A percentile compares a stretch with the other conserved stretches of the same genome.
Conservation (phyloP, 2,797 vertebrate genomes). For the Brotula barbata region DNA sequence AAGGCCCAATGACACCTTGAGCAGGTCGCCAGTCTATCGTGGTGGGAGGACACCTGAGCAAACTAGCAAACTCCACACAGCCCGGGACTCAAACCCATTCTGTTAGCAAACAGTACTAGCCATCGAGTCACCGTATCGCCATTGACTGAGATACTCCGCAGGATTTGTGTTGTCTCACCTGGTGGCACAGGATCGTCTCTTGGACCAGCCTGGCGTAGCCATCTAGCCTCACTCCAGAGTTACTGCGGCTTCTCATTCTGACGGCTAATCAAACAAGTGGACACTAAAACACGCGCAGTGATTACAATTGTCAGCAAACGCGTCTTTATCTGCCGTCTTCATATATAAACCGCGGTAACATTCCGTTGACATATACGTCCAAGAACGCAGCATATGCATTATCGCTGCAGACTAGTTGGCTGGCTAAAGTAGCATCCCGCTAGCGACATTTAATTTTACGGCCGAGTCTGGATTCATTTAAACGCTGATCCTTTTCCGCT, state of each 20-base stretch:
- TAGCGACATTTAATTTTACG: constrained; percentile 1
- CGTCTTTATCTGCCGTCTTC: rapidly evolving
- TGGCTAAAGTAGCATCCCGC: constrained; percentile 41
- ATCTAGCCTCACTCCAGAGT: constrained; percentile 94
- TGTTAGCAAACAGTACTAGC: too few species aligned
- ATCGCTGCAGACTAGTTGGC: constrained; percentile 27
- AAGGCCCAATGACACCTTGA: too few species aligned
- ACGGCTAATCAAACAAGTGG: constrained; percentile 9
- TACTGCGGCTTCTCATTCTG: constrained; percentile 95
- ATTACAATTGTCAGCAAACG: background rate
- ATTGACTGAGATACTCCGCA: too few species aligned
- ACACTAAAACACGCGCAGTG: background rate
- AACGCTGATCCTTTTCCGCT: too few species aligned
- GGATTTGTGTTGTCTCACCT: constrained; percentile 77
- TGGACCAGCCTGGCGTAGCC: constrained; percentile 91
- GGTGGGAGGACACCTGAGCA: too few species aligned
- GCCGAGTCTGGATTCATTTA: too few species aligned
- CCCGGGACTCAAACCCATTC: too few species aligned
- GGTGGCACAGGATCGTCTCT: constrained; percentile 91
- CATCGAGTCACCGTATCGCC: too few species aligned
- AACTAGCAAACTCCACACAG: too few species aligned
- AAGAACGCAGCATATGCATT: constrained; percentile 4
- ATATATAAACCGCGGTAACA: background rate
- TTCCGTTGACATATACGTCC: constrained; percentile 33
- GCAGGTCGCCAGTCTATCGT: too few species aligned